Base-by-base conservation (phyloP, 2,797 vertebrate genomes). In the Brotogeris chrysoptera region DNA sequence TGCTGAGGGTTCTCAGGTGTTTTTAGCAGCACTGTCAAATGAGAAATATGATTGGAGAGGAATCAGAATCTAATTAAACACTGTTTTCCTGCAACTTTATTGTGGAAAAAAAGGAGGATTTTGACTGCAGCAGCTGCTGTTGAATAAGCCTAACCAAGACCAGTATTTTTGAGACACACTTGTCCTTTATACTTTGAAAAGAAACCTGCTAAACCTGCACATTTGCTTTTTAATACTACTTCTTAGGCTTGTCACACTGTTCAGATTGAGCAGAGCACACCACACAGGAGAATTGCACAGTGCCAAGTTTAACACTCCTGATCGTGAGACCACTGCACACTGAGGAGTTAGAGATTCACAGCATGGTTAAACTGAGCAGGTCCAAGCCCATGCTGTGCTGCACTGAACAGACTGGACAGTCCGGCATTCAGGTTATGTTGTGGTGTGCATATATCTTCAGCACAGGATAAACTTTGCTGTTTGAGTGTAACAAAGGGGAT, bases 1-100 rank as follows among this genome's bases (percentile, higher is more conserved):
- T 76, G 41, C 79, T 91, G 38, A 65, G 46, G 14, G 44, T 94
- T 86, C 88, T 94, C 83, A 86, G 88, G 80, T 94, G 86, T 76
- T 92, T 91, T 55, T 72, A 69, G 38, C 47, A 88, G 36, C 28
- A 66, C 19, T 64, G 38, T 6, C 49, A 96, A 91, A 90, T 78
- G 36, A 90, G 36, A 94, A 95, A 84, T 46, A 63, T 34, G 5
- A 79, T 86, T 80, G 73, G 49, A 81, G 63, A 68, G n/a, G 80
- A 87, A 88, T 66, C 10, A 57, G 36, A 44, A 11, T 49, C 32
- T 53, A 19, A 63, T 76, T 79, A 79, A 86, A 13, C 19, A 18
- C 32, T 50, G 9, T 80, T 79, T 72, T 59, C 4, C 32, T 72
- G 47, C 36, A 88, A 46, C 19, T 86, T 84, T 55, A 52, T 8